Base-by-base conservation (phyloP, 2,113 vertebrate species). In the Oryzias celebensis region DNA sequence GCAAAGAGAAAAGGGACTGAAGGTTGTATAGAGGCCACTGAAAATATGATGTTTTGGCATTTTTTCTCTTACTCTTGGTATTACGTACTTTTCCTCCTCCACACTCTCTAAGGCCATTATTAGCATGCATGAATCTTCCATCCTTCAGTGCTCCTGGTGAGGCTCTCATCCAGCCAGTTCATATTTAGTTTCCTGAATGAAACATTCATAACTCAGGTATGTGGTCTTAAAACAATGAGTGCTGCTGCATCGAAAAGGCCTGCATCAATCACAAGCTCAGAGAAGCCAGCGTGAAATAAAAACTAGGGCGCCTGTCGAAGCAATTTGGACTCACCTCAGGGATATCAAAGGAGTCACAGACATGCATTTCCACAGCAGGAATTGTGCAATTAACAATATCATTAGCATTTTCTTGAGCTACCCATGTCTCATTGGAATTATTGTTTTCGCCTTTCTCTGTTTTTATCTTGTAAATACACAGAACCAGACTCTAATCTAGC, bases 131-230 rank as follows among this genome's bases (percentile, higher is more conserved):
- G 54, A 70, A 60, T 82, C 71, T 66, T 71, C 65, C 14, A 24
- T 70, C 79, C 57, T 60, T 69, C 69, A 1, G 63, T 22, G 71
- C 75, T 78, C 77, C 46, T 51, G 58, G 46, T 59, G 72, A 82
- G 54, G 71, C 64, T 86, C 71, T 83, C 43, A 62, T 46, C 28
- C 52, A 2, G 46, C 63, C 77, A 65, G 77, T 78, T 85, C 81
- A 80, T 85, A 83, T 83, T 89, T 84, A 81, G 77, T 77, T 68
- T 78, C 50, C 58, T 48, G 67, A 75, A 90, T 89, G 83, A 89
- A 90, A 89, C 85, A 89, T 90, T 91, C 86, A 88, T 86, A 87
- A 83, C 81, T 73, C 82, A 80, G 78, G 86, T 87, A 88, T 87
- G 83, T 75, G 78, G 88, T 84, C 82, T 86, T 75, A 70, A 83